Base-by-base conservation (phyloP, 2,113 vertebrate genomes). In the Chionis minor region DNA sequence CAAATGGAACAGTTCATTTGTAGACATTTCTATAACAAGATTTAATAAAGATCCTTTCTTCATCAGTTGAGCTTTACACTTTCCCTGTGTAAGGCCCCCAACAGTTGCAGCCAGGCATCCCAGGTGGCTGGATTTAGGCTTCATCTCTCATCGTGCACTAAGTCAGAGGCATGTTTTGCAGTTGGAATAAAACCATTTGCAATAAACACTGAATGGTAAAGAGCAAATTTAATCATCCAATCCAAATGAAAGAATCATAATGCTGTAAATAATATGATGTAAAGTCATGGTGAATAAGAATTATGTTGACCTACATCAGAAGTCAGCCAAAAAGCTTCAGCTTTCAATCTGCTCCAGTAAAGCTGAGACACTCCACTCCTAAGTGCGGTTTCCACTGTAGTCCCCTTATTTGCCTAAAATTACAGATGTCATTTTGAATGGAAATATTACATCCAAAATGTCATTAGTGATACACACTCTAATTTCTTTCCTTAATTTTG, bases 291-390 rank as follows among this genome's bases (percentile, higher is more conserved):
- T 5, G 6, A 97, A 96, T 81, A 97, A 72, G 67, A 95, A 90
- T 95, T 85, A 72, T 51, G 87, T 88, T 95, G 95, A 97, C 94
- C 95, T 94, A 97, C 49, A 97, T 95, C 92, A 95, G 86, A 90
- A 96, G 65, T 88, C 88, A 96, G 90, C 69, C 91, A 96, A 94
- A 94, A 93, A 72, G 61, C 88, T 79, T 88, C 72, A 88, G 94
- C 61, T 95, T 91, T 95, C 94, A 88, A 54, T 92, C 87, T 96
- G 87, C 73, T 95, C 77, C 91, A 95, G 33, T 81, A 78, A 95
- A 81, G 77, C 69, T 63, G 35, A 94, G 69, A 55, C 32, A 40
- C 28, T 88, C 72, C 58, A 75, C 33, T 81, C 69, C 14, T 32
- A 81, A 93, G 32, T 33, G 35, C 40, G 58, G 72, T 75, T 94